A percentile compares a stretch with the other conserved stretches of the same genome.
Conservation (phyloP, 2,113 vertebrate genomes). For the Oncorhynchus tshawytscha region DNA sequence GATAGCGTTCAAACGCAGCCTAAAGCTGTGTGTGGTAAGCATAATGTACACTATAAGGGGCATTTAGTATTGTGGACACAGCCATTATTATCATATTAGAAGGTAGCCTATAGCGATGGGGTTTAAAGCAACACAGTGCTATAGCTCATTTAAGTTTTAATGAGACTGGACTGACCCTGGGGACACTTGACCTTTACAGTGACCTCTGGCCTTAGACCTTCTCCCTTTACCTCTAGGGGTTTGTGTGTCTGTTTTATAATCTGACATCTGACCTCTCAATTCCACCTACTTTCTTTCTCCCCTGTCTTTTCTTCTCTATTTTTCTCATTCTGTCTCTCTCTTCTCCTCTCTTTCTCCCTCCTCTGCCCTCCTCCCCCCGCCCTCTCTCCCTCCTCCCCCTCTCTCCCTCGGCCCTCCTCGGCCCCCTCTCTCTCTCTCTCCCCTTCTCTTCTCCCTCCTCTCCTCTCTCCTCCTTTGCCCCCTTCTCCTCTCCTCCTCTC, state of each 20-base stretch:
- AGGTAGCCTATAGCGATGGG: no score
- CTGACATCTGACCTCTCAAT: background rate
- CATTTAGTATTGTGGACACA: no score
- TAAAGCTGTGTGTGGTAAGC: no score
- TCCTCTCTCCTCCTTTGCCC: background rate
- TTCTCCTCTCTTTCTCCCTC: no score
- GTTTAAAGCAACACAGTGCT: no score
- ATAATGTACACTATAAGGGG: no score
- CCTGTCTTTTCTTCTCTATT: slow-evolving; percentile 28
- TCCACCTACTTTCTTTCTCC: slow-evolving; percentile 38
- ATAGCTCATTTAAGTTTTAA: no score
- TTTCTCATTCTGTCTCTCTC: slow-evolving; percentile 9
- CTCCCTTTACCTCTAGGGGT: background rate
- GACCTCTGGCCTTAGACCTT: background rate
- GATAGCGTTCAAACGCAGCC: no score
- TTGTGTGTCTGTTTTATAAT: no score
- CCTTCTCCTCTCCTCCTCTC: background rate
- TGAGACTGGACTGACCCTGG: background rate
- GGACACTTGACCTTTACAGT: background rate
- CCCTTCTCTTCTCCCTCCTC: background rate
- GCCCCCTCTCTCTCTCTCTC: background rate
- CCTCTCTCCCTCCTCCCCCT: no score
- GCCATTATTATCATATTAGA: no score
- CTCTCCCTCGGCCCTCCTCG: background rate
- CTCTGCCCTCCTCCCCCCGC: no score